A percentile compares a stretch with the other conserved stretches of the same genome.
These are phyloP conservation scores for Corythornis vintsioides DNA, from an alignment of 2,113 vertebrate species.

Conservation along the genomic window DNA sequence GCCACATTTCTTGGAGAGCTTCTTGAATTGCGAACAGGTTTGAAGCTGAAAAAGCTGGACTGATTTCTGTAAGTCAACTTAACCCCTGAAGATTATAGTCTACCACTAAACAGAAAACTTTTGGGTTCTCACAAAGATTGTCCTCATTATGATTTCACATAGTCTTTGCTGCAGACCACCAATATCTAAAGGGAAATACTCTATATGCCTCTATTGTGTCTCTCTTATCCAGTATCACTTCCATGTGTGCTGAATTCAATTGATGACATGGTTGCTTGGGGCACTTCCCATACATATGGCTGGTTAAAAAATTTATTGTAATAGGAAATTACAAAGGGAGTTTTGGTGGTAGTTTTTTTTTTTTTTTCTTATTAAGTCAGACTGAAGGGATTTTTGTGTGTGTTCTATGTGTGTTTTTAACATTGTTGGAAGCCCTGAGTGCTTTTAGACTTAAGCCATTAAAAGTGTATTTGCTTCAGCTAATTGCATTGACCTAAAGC, in stretches of 20 bases:
- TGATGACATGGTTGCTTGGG: neutral
- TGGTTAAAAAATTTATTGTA: neutral
- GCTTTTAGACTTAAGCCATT: neutral
- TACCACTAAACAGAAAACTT: neutral
- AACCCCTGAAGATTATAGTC: neutral
- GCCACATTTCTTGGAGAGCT: neutral
- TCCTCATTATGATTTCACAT: neutral
- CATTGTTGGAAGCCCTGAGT: neutral
- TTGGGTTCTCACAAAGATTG: neutral
- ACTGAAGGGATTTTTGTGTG: neutral
- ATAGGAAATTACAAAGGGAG: conserved; percentile 1
- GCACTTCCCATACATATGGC: neutral
- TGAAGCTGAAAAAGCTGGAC: neutral
- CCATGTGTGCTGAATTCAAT: neutral
- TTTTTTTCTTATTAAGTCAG: neutral
- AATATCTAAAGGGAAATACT: neutral
- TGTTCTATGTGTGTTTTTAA: neutral
- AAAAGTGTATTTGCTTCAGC: conserved; percentile 1
- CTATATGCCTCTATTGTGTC: neutral
- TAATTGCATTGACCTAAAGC: conserved; percentile 24
- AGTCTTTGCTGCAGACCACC: neutral
- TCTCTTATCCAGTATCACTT: neutral
- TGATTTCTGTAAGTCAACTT: neutral
- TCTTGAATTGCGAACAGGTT: neutral
- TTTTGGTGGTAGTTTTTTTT: neutral